Base-by-base conservation (phyloP, 2,888 invertebrate genomes). In the Isotomurus palustris region DNA sequence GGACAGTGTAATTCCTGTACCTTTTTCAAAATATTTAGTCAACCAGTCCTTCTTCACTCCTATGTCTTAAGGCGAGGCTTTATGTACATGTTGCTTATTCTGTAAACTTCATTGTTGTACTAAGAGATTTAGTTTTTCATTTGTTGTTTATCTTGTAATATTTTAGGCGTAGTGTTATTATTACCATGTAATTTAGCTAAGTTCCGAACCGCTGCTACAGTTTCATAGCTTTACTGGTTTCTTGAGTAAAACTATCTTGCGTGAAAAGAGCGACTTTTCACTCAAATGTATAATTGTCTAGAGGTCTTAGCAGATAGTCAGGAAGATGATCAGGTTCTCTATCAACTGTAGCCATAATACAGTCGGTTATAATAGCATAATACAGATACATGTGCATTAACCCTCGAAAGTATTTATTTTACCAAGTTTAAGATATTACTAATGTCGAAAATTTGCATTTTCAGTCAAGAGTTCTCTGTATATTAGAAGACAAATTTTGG, bases 51-150 rank as follows among this genome's bases (percentile, higher is more conserved):
- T 25, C 40, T 25, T 55, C 38, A 22, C 47, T 29, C 17, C 10
- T 35, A 32, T 6, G 22, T 24, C 4, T 44, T 22, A 10, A 21
- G 24, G 24, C 19, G 8, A 36, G 27, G n/a, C 12, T 17, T 49
- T 49, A 35, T 22, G 35, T 35, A 49, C 25, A 29, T 8, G 8
- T 19, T 24, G 17, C 12, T 44, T 44, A 49, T 35, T 49, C 6
- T 43, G 4, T 43, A 43, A 43, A 19, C 5, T 14, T 24, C 43
- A 24, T 43, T 40, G 52, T 53, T 47, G 41, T 57, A 50, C 45
- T 40, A 29, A 29, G 32, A 62, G 58, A 62, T 58, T 62, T 62
- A 62, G 56, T 62, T 62, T 62, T 62, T 56, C 62, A 62, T 55
- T n/a, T 62, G 56, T 58, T 53, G 43, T 62, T 47, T 47, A 47